Evolutionary conservation across 2,797 vertebrate genomes (phyloP).

Genomic region (Darevskia mixta): DNA sequence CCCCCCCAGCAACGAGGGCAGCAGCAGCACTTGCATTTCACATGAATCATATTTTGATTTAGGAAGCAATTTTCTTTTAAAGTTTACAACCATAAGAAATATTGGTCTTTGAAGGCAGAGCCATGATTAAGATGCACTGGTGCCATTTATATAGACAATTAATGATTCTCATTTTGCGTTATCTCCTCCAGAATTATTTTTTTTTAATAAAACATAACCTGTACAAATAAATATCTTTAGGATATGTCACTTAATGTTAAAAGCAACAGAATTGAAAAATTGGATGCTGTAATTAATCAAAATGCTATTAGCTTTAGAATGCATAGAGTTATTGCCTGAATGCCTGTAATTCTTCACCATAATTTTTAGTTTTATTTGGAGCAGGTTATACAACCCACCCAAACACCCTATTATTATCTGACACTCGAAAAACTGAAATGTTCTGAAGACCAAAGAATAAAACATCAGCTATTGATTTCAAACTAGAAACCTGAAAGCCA

Average conservation of each 20-base stretch:
- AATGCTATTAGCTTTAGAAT: neutral
- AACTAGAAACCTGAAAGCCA: constrained; percentile 25
- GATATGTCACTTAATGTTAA: constrained; percentile 34
- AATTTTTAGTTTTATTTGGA: constrained; percentile 18
- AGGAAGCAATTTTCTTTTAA: constrained; percentile 26
- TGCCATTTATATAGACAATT: constrained; percentile 2
- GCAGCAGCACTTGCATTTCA: neutral
- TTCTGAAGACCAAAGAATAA: neutral
- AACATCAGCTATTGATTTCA: constrained; percentile 27
- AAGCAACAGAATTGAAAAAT: constrained; percentile 39
- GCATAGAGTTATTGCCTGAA: neutral
- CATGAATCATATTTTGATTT: neutral
- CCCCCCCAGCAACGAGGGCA: too few relatives aligned
- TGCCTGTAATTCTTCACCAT: neutral
- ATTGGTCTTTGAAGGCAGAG: neutral
- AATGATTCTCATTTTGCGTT: neutral
- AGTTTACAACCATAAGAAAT: constrained; percentile 40
- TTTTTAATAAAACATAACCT: constrained; percentile 20
- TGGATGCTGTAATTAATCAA: constrained; percentile 35
- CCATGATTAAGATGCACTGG: constrained; percentile 18
- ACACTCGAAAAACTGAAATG: neutral
- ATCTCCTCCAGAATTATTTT: constrained; percentile 31
- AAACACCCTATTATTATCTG: neutral
- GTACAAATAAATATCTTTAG: constrained; percentile 43
- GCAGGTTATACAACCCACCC: neutral